phyloP scores from a whole-genome alignment of 2,113 vertebrate species.

The Conger conger region DNA sequence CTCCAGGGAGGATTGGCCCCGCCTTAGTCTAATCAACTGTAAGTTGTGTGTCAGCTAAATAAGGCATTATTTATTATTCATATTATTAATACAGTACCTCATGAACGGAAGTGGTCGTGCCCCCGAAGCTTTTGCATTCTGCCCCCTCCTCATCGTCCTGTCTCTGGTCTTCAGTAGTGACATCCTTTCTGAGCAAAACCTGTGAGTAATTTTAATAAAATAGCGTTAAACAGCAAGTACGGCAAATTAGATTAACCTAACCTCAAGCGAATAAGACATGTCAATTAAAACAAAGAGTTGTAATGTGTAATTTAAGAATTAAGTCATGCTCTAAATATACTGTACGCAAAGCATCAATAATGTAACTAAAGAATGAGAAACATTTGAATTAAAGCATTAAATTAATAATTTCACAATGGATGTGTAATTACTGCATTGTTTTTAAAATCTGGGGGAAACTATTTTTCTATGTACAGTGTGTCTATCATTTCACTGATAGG shows the following conservation, averaged over 20 bases:
- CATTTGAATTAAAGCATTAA: background rate
- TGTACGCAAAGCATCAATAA: too few relatives aligned
- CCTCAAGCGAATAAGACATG: background rate
- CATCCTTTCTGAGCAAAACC: slow-evolving; percentile 67
- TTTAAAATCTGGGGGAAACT: background rate
- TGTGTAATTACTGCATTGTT: background rate
- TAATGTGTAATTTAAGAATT: background rate
- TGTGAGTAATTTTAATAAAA: slow-evolving; percentile 31
- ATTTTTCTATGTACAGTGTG: background rate
- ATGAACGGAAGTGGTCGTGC: slow-evolving; percentile 28
- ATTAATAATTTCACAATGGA: background rate
- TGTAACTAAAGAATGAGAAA: too few relatives aligned
- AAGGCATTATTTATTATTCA: too few relatives aligned
- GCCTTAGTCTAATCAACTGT: too few relatives aligned
- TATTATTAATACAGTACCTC: slow-evolving; percentile 57
- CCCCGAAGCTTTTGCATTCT: slow-evolving; percentile 31
- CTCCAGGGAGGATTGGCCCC: too few relatives aligned
- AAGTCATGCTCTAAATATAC: too few relatives aligned
- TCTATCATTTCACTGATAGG: background rate
- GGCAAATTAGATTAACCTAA: background rate
- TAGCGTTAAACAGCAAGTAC: background rate
- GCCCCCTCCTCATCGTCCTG: slow-evolving; percentile 25
- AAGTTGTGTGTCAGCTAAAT: too few relatives aligned
- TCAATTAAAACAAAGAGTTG: background rate
- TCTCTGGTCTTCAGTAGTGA: slow-evolving; percentile 36